These are phyloP conservation scores for Lasius fuliginosus DNA, from an alignment of 2,888 invertebrate species.

Conservation along the genomic window DNA sequence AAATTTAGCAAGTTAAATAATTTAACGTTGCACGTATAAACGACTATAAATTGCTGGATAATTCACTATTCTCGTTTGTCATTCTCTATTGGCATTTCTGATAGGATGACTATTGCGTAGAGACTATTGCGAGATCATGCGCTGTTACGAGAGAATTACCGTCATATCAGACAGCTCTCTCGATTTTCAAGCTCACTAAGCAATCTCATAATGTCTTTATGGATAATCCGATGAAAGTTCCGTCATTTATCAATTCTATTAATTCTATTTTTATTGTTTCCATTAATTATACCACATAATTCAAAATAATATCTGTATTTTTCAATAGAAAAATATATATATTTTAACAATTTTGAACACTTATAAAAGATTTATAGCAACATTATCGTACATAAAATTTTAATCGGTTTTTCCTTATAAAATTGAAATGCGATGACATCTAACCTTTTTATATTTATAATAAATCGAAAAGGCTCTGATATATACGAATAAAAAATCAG, in stretches of 20 bases:
- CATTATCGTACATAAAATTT: background rate
- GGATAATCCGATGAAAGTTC: background rate
- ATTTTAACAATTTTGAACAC: background rate
- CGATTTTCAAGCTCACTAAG: conserved; percentile 63
- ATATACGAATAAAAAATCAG: too few species aligned
- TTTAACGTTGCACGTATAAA: background rate
- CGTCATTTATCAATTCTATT: conserved; percentile 30
- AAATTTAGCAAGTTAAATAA: conserved; percentile 43
- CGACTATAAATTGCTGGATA: background rate
- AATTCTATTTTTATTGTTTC: background rate
- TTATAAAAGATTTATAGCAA: background rate
- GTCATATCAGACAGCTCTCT: conserved; percentile 34
- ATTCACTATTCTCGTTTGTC: conserved; percentile 34
- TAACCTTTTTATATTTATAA: background rate
- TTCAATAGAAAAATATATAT: background rate
- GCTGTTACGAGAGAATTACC: conserved; percentile 53
- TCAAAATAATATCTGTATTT: background rate
- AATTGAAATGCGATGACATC: background rate
- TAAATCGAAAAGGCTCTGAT: too few species aligned
- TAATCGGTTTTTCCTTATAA: background rate
- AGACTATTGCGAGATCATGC: background rate
- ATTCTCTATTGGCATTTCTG: conserved; percentile 48
- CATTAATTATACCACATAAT: background rate
- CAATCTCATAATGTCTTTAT: conserved; percentile 27
- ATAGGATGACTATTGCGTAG: conserved; percentile 56